Conservation (phyloP, 2,113 vertebrate genomes). For the Varanus komodoensis region DNA sequence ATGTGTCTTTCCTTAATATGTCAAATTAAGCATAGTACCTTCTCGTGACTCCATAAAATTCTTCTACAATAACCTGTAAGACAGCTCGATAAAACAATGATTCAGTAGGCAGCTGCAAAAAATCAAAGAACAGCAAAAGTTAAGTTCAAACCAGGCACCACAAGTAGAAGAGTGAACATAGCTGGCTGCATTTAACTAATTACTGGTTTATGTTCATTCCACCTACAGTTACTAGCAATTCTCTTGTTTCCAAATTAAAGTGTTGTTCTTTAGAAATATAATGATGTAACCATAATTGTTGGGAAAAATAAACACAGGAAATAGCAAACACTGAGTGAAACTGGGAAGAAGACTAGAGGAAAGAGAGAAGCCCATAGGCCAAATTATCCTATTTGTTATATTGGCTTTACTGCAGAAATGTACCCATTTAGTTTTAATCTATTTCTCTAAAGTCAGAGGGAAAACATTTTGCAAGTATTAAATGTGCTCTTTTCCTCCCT, state of each 20-base stretch:
- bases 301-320: conserved; percentile 34
- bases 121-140: conserved; percentile 57
- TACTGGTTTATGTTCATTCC: conserved; percentile 27
- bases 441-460: conserved; percentile 21
- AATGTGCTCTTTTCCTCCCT: background rate
- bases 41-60: conserved; percentile 88
- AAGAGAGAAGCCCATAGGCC: background rate
- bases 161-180: conserved; percentile 11
- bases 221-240: conserved; percentile 29
- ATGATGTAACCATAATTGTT: conserved; percentile 35
- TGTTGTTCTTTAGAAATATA: conserved; percentile 23
- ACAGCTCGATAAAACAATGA: conserved; percentile 97
- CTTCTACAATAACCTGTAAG: conserved; percentile 93
- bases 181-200: conserved; percentile 28
- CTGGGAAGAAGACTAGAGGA: background rate
- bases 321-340: conserved; percentile 22
- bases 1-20: conserved; percentile 24
- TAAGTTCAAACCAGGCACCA: conserved; percentile 49
- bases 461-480: conserved; percentile 13
- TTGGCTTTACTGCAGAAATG: conserved; percentile 34
- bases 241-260: conserved; percentile 51
- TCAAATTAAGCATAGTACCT: conserved; percentile 82
- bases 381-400: conserved; percentile 42
- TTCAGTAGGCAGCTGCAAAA: conserved; percentile 89
- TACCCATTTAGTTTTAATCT: background rate